Conservation (phyloP, 2,797 vertebrate species). For the Halcyon badia region DNA sequence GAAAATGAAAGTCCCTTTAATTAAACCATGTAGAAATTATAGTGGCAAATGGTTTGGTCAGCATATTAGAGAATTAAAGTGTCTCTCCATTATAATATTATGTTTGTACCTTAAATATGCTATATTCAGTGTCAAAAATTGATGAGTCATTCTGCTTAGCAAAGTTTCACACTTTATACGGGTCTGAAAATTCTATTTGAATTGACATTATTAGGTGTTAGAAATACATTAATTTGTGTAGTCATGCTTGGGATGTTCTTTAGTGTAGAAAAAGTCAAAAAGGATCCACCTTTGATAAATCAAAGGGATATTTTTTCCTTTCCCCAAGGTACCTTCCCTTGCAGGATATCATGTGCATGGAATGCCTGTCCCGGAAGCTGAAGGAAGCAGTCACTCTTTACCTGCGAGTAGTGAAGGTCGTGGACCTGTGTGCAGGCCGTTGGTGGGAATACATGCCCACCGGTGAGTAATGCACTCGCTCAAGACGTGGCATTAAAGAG, state of each 20-base stretch:
- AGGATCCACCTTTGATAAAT: constrained; percentile 42
- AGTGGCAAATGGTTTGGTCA: background rate
- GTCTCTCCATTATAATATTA: background rate
- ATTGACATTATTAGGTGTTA: fast-evolving
- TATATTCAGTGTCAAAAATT: background rate
- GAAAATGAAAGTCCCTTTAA: background rate
- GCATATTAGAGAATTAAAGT: background rate
- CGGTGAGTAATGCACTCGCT: constrained; percentile 81
- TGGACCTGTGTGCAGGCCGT: constrained; percentile 95
- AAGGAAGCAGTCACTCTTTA: constrained; percentile 96
- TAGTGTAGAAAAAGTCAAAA: background rate
- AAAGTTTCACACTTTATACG: fast-evolving
- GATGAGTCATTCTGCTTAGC: background rate
- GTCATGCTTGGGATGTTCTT: background rate
- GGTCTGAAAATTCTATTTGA: background rate
- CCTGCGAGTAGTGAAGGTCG: constrained; percentile 94
- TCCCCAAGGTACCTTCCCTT: constrained; percentile 93
- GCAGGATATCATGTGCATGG: constrained; percentile 99
- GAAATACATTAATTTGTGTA: background rate
- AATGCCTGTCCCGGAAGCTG: constrained; percentile 95
- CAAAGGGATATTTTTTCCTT: constrained; percentile 62
- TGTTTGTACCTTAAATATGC: background rate
- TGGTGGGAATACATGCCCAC: constrained; percentile 99
- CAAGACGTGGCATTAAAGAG: background rate
- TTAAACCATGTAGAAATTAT: background rate